phyloP scores from a whole-genome alignment of 2,888 invertebrate species.

The Lithophane ornitopus region DNA sequence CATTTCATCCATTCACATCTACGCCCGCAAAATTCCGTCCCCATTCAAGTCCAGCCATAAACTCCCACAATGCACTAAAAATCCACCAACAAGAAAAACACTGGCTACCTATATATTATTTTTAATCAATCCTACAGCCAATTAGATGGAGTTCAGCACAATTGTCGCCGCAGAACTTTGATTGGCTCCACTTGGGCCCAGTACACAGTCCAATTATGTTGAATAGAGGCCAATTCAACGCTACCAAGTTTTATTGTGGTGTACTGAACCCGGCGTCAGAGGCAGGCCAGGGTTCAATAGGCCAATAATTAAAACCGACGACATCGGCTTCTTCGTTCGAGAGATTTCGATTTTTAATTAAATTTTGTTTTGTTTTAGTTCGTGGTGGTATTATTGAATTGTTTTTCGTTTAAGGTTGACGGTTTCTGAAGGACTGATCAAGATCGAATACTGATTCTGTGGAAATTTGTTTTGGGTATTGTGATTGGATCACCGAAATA shows the following conservation, averaged over 20 bases:
- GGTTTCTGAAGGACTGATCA: constrained; percentile 25
- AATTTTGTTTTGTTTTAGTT: constrained; percentile 82
- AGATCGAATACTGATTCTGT: not conserved
- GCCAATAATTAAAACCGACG: constrained; percentile 88
- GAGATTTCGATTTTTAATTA: constrained; percentile 85
- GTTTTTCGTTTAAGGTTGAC: constrained; percentile 39
- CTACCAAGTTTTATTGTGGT: constrained; percentile 85
- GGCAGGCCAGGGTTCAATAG: constrained; percentile 83
- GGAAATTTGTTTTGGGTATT: not conserved
- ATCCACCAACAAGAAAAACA: constrained; percentile 53
- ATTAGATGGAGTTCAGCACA: constrained; percentile 79
- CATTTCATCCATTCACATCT: not conserved
- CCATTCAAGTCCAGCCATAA: constrained; percentile 17
- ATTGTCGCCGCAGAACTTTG: constrained; percentile 87
- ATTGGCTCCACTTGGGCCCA: constrained; percentile 80
- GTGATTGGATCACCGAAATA: too few species aligned
- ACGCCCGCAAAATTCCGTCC: not conserved
- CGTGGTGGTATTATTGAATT: constrained; percentile 62
- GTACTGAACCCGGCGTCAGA: constrained; percentile 82
- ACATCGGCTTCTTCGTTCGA: constrained; percentile 78
- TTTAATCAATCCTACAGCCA: constrained; percentile 81
- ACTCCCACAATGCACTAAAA: constrained; percentile 31
- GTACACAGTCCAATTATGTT: constrained; percentile 87
- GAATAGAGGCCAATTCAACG: constrained; percentile 86
- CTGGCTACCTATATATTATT: constrained; percentile 67